phyloP scores from a whole-genome alignment of 2,888 invertebrate genomes.

The Chloroclysta siterata region DNA sequence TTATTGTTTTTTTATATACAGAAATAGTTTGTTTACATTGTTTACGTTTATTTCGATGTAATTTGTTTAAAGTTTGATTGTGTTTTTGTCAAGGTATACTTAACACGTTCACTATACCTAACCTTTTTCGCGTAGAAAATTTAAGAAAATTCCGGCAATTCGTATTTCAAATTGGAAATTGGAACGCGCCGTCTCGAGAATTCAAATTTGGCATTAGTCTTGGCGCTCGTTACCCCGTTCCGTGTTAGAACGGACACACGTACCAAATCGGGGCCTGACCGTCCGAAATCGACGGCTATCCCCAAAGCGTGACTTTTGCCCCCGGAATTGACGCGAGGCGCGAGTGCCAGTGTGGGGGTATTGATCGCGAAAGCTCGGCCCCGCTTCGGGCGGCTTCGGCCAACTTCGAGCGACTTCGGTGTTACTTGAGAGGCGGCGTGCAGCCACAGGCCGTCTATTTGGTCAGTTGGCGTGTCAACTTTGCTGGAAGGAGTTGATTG shows the following conservation, averaged over 20 bases:
- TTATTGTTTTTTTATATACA: constrained; percentile 45
- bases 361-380: constrained; percentile 77
- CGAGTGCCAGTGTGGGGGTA: constrained; percentile 72
- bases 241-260: constrained; percentile 44
- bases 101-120: constrained; percentile 3
- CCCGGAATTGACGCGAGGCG: constrained; percentile 77
- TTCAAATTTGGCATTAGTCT: constrained; percentile 58
- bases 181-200: constrained; percentile 43
- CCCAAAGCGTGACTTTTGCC: constrained; percentile 81
- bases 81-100: not conserved
- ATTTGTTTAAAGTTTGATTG: constrained; percentile 9
- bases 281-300: constrained; percentile 77
- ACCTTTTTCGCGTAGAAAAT: constrained; percentile 21
- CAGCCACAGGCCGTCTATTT: constrained; percentile 61
- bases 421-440: constrained; percentile 68
- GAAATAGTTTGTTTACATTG: constrained; percentile 43
- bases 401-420: constrained; percentile 70
- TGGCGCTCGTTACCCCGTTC: constrained; percentile 56
- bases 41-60: constrained; percentile 10
- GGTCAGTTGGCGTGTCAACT: constrained; percentile 79
- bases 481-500: constrained; percentile 72
- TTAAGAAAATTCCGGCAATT: constrained; percentile 33
- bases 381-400: constrained; percentile 73
- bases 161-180: constrained; percentile 44
- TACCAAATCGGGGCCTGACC: constrained; percentile 69